phyloP scores from a whole-genome alignment of 2,797 vertebrate genomes.

The Scomberomorus guttatus region DNA sequence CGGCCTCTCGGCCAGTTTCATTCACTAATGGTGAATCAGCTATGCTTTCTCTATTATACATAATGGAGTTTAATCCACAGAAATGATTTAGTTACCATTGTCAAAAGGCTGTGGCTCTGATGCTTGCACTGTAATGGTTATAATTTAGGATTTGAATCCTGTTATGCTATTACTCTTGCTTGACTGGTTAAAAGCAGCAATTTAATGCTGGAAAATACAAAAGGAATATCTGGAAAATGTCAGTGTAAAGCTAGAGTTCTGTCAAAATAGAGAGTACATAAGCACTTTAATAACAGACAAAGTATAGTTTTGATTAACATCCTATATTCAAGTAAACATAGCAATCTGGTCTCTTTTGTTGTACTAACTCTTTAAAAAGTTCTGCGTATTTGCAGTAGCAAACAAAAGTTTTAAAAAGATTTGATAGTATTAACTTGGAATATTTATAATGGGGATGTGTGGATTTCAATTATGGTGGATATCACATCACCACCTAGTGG shows the following conservation, averaged over 20 bases:
- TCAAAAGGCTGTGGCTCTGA: background rate
- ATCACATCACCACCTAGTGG: constrained; percentile 75
- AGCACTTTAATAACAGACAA: constrained; percentile 66
- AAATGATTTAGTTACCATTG: background rate
- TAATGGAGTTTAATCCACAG: background rate
- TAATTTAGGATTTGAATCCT: constrained; percentile 47
- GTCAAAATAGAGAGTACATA: constrained; percentile 61
- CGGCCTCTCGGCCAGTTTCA: constrained; percentile 28
- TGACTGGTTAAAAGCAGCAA: constrained; percentile 43
- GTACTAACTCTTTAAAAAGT: constrained; percentile 69
- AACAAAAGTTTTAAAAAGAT: constrained; percentile 71
- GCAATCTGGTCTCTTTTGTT: constrained; percentile 71
- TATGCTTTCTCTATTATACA: constrained; percentile 1
- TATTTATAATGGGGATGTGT: constrained; percentile 55
- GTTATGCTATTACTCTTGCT: constrained; percentile 45
- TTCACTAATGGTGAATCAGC: constrained; percentile 22
- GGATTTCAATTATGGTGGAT: constrained; percentile 54
- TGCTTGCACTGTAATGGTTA: constrained; percentile 30
- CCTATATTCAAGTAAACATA: constrained; percentile 65
- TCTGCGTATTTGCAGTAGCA: constrained; percentile 65
- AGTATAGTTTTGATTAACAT: constrained; percentile 73
- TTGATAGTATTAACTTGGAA: constrained; percentile 64
- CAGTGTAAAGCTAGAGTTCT: constrained; percentile 60
- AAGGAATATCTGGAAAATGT: constrained; percentile 57
- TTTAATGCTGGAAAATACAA: constrained; percentile 45